Evolutionary conservation across 2,888 invertebrate species (phyloP).

Genomic region (Silvanus unidentatus): DNA sequence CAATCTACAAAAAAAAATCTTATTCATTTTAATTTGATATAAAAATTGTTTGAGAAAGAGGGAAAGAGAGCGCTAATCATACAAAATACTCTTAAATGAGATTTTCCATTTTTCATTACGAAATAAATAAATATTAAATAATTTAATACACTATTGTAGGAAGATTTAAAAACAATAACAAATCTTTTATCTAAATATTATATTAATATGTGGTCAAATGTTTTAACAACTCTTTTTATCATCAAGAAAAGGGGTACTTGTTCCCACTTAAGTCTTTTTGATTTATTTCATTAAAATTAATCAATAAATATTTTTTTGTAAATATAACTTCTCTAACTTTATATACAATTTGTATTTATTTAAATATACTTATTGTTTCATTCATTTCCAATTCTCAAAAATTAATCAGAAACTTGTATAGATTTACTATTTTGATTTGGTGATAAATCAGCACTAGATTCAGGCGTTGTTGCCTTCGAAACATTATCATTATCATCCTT

Average conservation of each 20-base stretch:
- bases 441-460: conserved; percentile 24
- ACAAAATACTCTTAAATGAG: conserved; percentile 4
- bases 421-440: conserved; percentile 21
- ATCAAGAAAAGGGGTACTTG: background rate
- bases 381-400: no score
- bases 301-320: conserved; percentile 1
- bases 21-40: no score
- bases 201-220: conserved; percentile 2
- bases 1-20: conserved; percentile 1
- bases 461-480: conserved; percentile 34
- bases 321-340: background rate
- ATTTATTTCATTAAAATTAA: conserved; percentile 12
- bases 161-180: no score
- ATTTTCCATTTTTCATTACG: background rate
- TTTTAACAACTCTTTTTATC: background rate
- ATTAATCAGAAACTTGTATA: conserved; percentile 28
- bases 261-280: background rate
- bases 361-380: background rate
- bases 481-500: conserved; percentile 40
- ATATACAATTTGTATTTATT: background rate
- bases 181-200: no score
- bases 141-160: no score
- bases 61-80: conserved; percentile 1
- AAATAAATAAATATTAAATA: conserved; percentile 2
- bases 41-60: background rate